These are phyloP conservation scores for Boloria selene DNA, from an alignment of 2,888 invertebrate genomes.

Conservation along the genomic window DNA sequence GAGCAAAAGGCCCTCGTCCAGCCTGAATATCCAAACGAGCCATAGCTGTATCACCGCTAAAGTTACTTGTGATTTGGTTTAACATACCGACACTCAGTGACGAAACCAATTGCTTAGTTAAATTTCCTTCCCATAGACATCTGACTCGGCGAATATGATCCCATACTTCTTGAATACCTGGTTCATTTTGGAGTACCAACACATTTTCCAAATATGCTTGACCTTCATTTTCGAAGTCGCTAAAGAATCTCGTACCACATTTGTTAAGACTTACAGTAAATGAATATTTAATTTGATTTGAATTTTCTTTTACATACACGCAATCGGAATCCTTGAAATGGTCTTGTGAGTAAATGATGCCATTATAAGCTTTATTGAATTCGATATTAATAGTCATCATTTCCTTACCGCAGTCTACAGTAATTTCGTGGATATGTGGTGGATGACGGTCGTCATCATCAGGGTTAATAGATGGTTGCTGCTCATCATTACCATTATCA, in stretches of 20 bases:
- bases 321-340: constrained; percentile 86
- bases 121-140: constrained; percentile 91
- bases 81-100: constrained; percentile 90
- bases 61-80: constrained; percentile 90
- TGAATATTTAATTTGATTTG: constrained; percentile 85
- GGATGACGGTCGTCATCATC: constrained; percentile 86
- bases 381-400: constrained; percentile 92
- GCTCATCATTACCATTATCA: constrained; percentile 35
- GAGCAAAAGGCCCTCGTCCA: constrained; percentile 90
- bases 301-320: constrained; percentile 87
- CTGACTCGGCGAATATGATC: constrained; percentile 89
- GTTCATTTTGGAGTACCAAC: constrained; percentile 89
- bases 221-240: constrained; percentile 88
- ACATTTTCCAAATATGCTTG: constrained; percentile 91
- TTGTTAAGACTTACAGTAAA: constrained; percentile 89
- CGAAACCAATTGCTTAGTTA: constrained; percentile 88
- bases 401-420: constrained; percentile 90
- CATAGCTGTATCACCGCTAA: constrained; percentile 92
- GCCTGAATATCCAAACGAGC: constrained; percentile 89
- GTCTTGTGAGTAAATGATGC: constrained; percentile 91
- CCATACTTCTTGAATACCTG: constrained; percentile 90
- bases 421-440: constrained; percentile 88
- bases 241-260: constrained; percentile 90
- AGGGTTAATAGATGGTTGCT: constrained; percentile 34
- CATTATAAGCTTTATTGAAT: constrained; percentile 89